Base-by-base conservation (phyloP, 2,888 invertebrate species). In the Drepanosiphum platanoidis region DNA sequence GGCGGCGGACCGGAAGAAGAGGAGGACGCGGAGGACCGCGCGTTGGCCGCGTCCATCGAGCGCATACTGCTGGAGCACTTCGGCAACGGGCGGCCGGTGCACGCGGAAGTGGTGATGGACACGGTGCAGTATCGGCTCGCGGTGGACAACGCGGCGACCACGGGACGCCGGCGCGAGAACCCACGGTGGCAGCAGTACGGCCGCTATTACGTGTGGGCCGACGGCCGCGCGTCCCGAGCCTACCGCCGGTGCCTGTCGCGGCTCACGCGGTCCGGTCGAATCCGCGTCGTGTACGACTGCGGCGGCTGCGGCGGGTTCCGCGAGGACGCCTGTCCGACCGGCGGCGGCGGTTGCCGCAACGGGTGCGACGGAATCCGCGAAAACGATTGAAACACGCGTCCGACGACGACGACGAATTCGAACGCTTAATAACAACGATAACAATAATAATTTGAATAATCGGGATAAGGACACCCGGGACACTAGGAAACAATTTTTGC, bases 231-330 rank as follows among this genome's bases (percentile, higher is more conserved):
- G 34, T 83, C 71, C 36, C n/a, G 64, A 9, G 72, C 42, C 7
- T 83, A 75, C 46, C 83, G 18, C 15, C 22, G 27, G 46, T 83
- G 83, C 22, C 74, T 83, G 34, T 11, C 42, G 75, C 27, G 32
- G 42, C 15, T 83, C 64, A 66, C 52, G 42, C 39, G 36, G 64
- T 32, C 75, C 46, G 83, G 83, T 32, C 83, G 64, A 18, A 22
- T 83, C 27, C 61, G 46, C 66, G 66, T 92, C 91, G 77, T 71
- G 39, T 80, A 80, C 58, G 80, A 80, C 30, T 80, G 80, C 70
- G 80, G 18, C 36, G 34, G 58, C n/a, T 77, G 75, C 58, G 75
- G 75, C 58, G 79, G 27, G n/a, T 66, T 30, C 15, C 66, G 30
- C 30, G 66, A 66, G 32, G 32, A 66, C 66, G 30, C 11, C 64